Conservation (phyloP, 2,113 vertebrate genomes). For the Prunella himalayana region DNA sequence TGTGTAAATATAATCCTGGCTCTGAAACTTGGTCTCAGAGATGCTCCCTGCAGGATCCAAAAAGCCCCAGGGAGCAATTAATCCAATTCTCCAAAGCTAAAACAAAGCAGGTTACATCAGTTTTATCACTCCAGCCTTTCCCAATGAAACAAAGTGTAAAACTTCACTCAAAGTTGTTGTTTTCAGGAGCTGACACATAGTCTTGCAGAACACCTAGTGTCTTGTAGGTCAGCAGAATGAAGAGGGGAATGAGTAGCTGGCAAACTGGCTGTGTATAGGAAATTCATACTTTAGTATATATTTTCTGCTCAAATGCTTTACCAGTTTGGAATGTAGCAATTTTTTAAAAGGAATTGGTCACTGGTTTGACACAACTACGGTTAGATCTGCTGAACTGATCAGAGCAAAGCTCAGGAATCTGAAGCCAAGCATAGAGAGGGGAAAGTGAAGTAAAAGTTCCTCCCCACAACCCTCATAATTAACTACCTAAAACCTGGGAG, state of each 20-base stretch:
- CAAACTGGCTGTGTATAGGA: not conserved
- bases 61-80: slow-evolving; percentile 14
- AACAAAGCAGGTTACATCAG: not conserved
- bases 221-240: not conserved
- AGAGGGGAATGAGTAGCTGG: not conserved
- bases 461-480: not conserved
- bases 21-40: slow-evolving; percentile 20
- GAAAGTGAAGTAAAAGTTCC: not conserved
- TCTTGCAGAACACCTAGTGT: not conserved
- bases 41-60: not conserved
- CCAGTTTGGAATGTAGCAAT: not conserved
- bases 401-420: not conserved
- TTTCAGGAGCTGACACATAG: not conserved
- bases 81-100: not conserved
- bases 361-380: not conserved
- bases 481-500: not conserved
- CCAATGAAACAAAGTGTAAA: not conserved
- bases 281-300: not conserved
- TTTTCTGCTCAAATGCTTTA: not conserved
- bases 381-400: not conserved
- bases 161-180: not conserved
- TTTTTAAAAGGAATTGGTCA: not conserved
- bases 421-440: not conserved
- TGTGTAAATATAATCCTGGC: slow-evolving; percentile 37
- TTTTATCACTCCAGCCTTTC: not conserved